Percentiles rank a stretch among this genome's conserved stretches.
Evolutionary conservation across 1,140 invertebrate species (phyloP).

Genomic region (Macrotrachela quadricornifera): DNA sequence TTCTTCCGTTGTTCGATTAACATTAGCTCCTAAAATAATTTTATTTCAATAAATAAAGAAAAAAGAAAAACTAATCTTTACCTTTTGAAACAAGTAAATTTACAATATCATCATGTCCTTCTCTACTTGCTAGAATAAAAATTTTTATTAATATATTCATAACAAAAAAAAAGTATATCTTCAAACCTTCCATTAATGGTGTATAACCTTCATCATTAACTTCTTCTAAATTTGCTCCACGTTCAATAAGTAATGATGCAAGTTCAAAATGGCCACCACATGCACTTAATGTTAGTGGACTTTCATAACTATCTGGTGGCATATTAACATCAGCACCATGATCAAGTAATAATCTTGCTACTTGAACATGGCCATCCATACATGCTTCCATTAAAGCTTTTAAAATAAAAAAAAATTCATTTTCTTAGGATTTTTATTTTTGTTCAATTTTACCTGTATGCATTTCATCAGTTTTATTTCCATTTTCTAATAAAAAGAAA

Average conservation of each 20-base stretch:
- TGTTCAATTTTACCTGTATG: conserved; percentile 42
- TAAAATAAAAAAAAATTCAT: too few species aligned
- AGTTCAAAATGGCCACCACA: conserved; percentile 94
- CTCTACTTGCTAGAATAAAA: conserved; percentile 48
- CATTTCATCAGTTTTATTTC: conserved; percentile 77
- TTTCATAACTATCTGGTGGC: conserved; percentile 74
- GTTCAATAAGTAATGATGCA: conserved; percentile 67
- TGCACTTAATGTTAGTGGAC: conserved; percentile 81
- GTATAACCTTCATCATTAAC: conserved; percentile 98
- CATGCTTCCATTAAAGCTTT: conserved; percentile 95
- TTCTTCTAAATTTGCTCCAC: conserved; percentile 94
- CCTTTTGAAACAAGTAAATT: conserved; percentile 64
- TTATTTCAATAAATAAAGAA: background rate
- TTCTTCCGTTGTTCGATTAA: conserved; percentile 88
- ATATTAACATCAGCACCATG: conserved; percentile 52
- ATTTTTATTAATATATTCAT: too few species aligned
- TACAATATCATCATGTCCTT: conserved; percentile 96
- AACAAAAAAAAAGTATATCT: too few species aligned
- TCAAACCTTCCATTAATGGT: conserved; percentile 58
- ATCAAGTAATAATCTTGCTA: conserved; percentile 32
- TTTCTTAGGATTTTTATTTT: too few species aligned
- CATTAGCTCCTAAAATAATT: conserved; percentile 74
- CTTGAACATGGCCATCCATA: conserved; percentile 76
- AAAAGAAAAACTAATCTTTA: conserved; percentile 19
- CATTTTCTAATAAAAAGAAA: conserved; percentile 21